These are phyloP conservation scores for Drosophila testacea DNA, from an alignment of 2,888 invertebrate species.

Conservation along the genomic window DNA sequence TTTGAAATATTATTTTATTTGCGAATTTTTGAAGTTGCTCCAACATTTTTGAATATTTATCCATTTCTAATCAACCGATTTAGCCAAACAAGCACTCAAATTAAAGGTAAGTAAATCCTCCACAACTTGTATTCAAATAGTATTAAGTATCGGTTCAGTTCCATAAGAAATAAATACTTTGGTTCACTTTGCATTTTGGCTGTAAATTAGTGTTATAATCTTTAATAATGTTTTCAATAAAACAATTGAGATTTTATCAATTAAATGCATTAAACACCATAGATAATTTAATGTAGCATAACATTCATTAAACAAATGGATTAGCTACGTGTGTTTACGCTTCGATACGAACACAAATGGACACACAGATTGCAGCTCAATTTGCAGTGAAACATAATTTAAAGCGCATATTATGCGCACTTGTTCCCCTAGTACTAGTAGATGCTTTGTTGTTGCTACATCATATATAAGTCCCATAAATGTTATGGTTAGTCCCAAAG, in stretches of 20 bases:
- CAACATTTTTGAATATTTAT: too few species aligned
- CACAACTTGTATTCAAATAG: too few species aligned
- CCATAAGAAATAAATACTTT: too few species aligned
- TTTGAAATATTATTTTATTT: too few species aligned
- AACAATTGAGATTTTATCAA: conserved; percentile 8
- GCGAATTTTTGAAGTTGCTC: too few species aligned
- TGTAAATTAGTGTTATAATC: too few species aligned
- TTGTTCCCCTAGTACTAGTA: conserved; percentile 25
- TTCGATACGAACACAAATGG: conserved; percentile 8
- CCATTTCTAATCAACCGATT: too few species aligned
- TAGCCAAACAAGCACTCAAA: too few species aligned
- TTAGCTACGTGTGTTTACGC: conserved; percentile 11
- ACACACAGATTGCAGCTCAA: conserved; percentile 21
- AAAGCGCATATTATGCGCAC: conserved; percentile 46
- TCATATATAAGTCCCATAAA: conserved; percentile 53
- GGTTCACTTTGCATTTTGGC: too few species aligned
- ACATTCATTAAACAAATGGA: conserved; percentile 14
- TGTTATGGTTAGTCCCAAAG: conserved; percentile 41
- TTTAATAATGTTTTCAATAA: conserved; percentile 1
- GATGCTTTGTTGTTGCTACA: conserved; percentile 21
- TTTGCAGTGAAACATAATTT: conserved; percentile 42
- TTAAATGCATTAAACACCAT: conserved; percentile 2
- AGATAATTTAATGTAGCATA: background rate
- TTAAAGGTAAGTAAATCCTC: too few species aligned
- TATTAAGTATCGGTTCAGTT: too few species aligned